Conservation (phyloP, 2,797 vertebrate genomes). For the Stomatorhinus walkeri region DNA sequence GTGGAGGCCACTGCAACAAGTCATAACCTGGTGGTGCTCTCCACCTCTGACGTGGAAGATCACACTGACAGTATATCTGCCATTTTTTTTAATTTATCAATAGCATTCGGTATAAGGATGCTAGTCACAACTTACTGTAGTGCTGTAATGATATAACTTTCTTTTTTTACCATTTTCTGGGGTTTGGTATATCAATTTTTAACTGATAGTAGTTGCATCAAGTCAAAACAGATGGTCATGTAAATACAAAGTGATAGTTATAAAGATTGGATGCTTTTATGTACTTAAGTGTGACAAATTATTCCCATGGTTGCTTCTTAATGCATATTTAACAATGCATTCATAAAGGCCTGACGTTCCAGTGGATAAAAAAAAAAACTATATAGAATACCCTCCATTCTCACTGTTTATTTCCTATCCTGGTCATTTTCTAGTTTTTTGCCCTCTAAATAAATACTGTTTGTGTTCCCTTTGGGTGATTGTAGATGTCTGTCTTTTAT, state of each 20-base stretch:
- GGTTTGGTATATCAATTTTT: slow-evolving; percentile 14
- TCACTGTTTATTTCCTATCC: background rate
- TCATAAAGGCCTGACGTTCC: background rate
- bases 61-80: slow-evolving; percentile 36
- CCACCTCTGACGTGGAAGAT: slow-evolving; percentile 37
- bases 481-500: background rate
- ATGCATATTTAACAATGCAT: background rate
- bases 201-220: slow-evolving; percentile 4
- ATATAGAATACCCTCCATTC: background rate
- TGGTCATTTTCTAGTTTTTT: background rate
- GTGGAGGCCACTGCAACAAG: slow-evolving; percentile 22
- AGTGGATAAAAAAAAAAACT: background rate
- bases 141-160: background rate
- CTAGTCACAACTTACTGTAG: background rate
- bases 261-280: slow-evolving; percentile 5
- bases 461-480: background rate
- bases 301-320: background rate
- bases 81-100: background rate
- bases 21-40: slow-evolving; percentile 31
- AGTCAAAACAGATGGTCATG: background rate
- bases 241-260: slow-evolving; percentile 2
- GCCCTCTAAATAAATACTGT: background rate
- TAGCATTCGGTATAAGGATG: background rate
- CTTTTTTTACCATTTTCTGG: background rate
- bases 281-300: background rate